Conservation (phyloP, 53 echinoderm and acorn worm species). For the Patiria pectinifera region DNA sequence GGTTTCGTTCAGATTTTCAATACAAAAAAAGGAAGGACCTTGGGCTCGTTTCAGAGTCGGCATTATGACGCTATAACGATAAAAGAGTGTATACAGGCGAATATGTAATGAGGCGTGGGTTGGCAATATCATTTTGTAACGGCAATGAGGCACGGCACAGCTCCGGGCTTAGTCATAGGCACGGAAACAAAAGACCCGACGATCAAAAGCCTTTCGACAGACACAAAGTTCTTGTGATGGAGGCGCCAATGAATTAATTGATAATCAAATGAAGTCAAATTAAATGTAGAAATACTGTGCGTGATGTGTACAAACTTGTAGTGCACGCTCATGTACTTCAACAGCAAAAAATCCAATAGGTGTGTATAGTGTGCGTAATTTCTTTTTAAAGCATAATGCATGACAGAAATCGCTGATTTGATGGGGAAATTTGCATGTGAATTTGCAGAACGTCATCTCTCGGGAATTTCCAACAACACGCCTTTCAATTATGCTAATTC, state of each 20-base stretch:
- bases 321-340: no score
- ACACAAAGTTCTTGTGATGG: constrained; percentile 25
- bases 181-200: constrained; percentile 32
- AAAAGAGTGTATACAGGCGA: neutral
- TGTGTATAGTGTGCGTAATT: no score
- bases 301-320: neutral
- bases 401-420: no score
- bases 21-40: constrained; percentile 6
- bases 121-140: neutral
- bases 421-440: no score
- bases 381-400: no score
- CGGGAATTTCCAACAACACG: no score
- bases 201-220: constrained; percentile 35
- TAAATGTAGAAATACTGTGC: neutral
- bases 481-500: no score
- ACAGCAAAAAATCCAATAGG: no score
- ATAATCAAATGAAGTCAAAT: constrained; percentile 10
- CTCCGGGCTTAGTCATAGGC: constrained; percentile 26
- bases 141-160: neutral
- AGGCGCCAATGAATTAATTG: constrained; percentile 14
- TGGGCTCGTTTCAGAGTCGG: neutral
- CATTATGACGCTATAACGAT: constrained; percentile 5
- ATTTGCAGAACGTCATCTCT: no score
- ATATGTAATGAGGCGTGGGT: constrained; percentile 32
- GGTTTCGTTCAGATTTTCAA: constrained; percentile 15